Evolutionary conservation across 1,140 invertebrate species (phyloP).

Genomic region (Ostrea denselamellosa): DNA sequence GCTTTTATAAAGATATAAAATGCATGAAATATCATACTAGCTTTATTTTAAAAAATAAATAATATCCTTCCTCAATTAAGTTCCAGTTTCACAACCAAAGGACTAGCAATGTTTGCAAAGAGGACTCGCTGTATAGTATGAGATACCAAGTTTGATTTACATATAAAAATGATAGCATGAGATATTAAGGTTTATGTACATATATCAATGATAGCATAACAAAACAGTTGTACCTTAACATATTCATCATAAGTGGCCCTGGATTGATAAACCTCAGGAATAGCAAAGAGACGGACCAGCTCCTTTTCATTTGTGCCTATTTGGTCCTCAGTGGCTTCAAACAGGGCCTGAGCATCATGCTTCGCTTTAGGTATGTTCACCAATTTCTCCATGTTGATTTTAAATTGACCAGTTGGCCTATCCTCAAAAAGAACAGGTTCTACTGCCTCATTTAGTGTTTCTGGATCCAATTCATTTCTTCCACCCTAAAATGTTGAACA

Average conservation of each 20-base stretch:
- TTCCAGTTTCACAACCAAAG: no score
- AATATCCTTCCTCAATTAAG: no score
- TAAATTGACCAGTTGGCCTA: conserved; percentile 66
- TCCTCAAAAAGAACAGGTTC: conserved; percentile 64
- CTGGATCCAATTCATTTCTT: conserved; percentile 59
- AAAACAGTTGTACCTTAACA: conserved; percentile 66
- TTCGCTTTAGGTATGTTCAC: conserved; percentile 60
- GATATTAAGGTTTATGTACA: background rate
- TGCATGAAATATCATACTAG: no score
- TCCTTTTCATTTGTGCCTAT: conserved; percentile 80
- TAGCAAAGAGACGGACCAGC: conserved; percentile 71
- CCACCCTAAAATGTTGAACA: conserved; percentile 55
- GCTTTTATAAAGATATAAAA: no score
- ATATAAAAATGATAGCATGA: background rate
- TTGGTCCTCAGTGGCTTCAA: conserved; percentile 77
- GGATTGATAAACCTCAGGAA: conserved; percentile 70
- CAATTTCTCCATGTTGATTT: conserved; percentile 69
- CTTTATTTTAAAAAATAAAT: no score
- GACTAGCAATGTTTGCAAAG: no score
- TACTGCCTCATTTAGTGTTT: conserved; percentile 64
- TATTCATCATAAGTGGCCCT: conserved; percentile 75
- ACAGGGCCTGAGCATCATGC: conserved; percentile 66
- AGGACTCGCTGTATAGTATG: no score
- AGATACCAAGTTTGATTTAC: background rate
- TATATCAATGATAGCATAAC: background rate